These are phyloP conservation scores for Macrocentrus cingulum DNA, from an alignment of 1,140 invertebrate genomes.

Conservation along the genomic window DNA sequence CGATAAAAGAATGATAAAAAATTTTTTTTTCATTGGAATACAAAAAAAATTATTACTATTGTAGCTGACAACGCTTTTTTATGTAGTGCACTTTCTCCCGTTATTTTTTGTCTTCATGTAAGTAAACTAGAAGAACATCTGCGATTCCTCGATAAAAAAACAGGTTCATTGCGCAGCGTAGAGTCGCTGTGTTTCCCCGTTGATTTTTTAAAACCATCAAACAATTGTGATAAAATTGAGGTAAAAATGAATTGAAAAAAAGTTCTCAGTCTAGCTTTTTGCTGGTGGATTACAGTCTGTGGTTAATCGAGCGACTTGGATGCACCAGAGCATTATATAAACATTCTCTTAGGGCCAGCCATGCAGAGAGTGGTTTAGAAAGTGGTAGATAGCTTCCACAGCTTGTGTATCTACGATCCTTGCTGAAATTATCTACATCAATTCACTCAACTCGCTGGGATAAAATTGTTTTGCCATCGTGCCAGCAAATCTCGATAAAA, in stretches of 20 bases:
- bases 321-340: constrained; percentile 19
- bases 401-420: constrained; percentile 18
- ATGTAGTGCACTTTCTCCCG: too few species aligned
- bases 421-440: constrained; percentile 15
- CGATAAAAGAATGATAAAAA: too few species aligned
- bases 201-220: background rate
- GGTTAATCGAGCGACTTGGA: background rate
- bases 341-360: constrained; percentile 26
- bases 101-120: too few species aligned
- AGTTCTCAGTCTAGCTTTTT: too few species aligned
- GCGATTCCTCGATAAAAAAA: too few species aligned
- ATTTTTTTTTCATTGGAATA: too few species aligned
- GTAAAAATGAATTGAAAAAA: background rate
- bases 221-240: background rate
- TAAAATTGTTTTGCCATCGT: background rate
- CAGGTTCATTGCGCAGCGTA: too few species aligned
- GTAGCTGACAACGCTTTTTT: too few species aligned
- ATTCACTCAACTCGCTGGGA: background rate
- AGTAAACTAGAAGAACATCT: too few species aligned
- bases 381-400: constrained; percentile 37
- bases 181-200: background rate
- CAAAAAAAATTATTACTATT: too few species aligned
- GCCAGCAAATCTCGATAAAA: too few species aligned
- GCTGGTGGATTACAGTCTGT: background rate
- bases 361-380: constrained; percentile 52